phyloP scores from a whole-genome alignment of 2,888 invertebrate genomes.

The Nematopogon swammerdamellus region DNA sequence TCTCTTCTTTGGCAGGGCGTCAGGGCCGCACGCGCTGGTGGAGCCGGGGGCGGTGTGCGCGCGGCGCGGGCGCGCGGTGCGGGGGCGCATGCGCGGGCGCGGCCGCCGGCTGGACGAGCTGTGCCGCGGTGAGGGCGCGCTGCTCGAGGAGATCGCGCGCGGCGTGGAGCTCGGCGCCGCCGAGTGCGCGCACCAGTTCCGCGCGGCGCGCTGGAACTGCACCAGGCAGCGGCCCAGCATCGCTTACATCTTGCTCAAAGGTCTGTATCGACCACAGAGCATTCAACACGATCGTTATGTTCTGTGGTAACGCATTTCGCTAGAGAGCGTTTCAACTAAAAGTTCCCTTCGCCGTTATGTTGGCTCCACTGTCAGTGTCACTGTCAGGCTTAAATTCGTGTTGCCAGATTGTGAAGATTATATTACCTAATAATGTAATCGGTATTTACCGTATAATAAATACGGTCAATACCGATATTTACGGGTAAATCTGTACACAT shows the following conservation, averaged over 20 bases:
- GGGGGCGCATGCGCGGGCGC: constrained; percentile 71
- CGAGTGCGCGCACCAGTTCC: constrained; percentile 87
- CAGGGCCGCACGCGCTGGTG: constrained; percentile 65
- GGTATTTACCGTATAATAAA: no score
- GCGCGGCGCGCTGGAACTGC: constrained; percentile 86
- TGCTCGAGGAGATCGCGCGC: constrained; percentile 78
- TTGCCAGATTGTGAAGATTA: no score
- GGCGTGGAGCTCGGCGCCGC: constrained; percentile 80
- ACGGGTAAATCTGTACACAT: no score
- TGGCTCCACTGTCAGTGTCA: no score
- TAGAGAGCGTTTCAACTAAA: no score
- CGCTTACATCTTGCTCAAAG: constrained; percentile 81
- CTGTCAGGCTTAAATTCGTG: no score
- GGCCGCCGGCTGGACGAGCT: constrained; percentile 78
- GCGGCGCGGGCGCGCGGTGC: constrained; percentile 70
- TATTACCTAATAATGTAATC: no score
- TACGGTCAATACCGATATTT: no score
- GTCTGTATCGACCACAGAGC: no score
- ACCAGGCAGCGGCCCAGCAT: constrained; percentile 76
- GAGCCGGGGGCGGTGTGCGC: constrained; percentile 88
- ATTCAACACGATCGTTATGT: no score
- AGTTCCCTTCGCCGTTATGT: no score
- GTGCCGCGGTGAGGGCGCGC: constrained; percentile 71
- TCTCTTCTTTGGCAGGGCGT: constrained; percentile 64
- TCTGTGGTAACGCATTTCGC: no score